Evolutionary conservation across 2,888 invertebrate species (phyloP), one percentile per base, ranked within the genome.

Genomic region (Thecocarcelia acutangulata): DNA sequence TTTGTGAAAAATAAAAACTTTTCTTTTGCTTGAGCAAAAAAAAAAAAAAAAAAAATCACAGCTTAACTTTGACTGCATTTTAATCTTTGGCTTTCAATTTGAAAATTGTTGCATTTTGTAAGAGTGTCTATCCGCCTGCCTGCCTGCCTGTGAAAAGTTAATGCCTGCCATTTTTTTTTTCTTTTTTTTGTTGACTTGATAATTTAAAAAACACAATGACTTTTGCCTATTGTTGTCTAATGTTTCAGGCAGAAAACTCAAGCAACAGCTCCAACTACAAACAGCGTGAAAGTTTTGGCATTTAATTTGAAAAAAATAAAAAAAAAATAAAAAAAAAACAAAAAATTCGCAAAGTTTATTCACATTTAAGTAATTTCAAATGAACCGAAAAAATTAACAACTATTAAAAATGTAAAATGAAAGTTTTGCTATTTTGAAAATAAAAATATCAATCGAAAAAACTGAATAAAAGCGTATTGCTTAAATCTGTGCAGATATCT

Each of bases 201-300:
- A 82, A 82, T 78, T 82, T 82, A 70, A 74, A 70, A 82, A 78
- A 74, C 77, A 82, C 82, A 82, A 78, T 78, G 69, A 64, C 59
- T 74, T 13, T 73, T 68, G 56, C 56, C 63, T 80, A 64, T 73
- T 52, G 72, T 48, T 76, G 82, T 78, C 74, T 78, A 78, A 75
- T 58, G 64, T 77, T 70, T 61, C 69, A 64, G 17, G 52, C 70
- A 50, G 50, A 69, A 76, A 68, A 44, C 15, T 54, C 21, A 54
- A 44, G 42, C 28, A 50, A 17, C 46, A 58, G 13, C 46, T 5
- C 56, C 44, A 50, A 37, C 64, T 28, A 24, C 66, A 48, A 80
- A 68, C 68, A 75, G 19, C 64, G 81, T 40, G 78, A 78, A 82
- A 82, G 81, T 81, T 81, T 81, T 81, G 81, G 72, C 69, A 74